Evolutionary conservation across 2,797 vertebrate genomes (phyloP), one percentile per base, ranked within the genome.

Genomic region (Chelon labrosus): DNA sequence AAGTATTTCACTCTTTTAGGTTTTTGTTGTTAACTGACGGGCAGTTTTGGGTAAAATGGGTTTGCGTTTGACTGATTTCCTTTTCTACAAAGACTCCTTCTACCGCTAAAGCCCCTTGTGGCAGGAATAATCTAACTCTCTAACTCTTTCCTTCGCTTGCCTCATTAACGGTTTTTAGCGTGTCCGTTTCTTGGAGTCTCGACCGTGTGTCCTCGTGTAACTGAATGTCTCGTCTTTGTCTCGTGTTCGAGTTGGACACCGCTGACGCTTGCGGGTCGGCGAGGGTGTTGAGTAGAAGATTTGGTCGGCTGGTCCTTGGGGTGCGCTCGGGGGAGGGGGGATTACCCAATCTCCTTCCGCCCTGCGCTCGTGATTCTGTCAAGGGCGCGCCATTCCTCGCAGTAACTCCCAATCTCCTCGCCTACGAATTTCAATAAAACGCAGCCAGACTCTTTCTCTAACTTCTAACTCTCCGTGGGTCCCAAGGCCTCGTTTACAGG

Each of bases 191-290:
- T 85, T 84, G 84, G 82, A 72, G 92, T 92, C 86, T 91, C 77
- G 70, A 88, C 74, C 20, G 79, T 87, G 87, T 87, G 88, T 90
- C 88, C 67, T 85, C 61, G 90, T 94, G 85, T 92, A 86, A 85
- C 80, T 82, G 74, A 85, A 84, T 91, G 89, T 93, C 75, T 86
- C 53, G 91, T 94, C 92, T 84, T 87, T 86, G 92, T 95, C 93
- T 93, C 86, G 89, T 92, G 87, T 91, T 84, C 83, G 75, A 88
- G 86, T 86, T 69, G 85, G 86, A 85, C 84, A 76, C 81, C 72
- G 79, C 88, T 83, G 87, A 73, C 17, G 63, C 82, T 79, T 72
- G 69, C 63, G 31, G 79, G 82, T 82, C 20, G 55, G 75, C 19
- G 64, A 39, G 64, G 53, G 27, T 31, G 76, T 16, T 0, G 72